Evolutionary conservation across 2,888 invertebrate genomes (phyloP), one percentile per base, ranked within the genome.

Genomic region (Leptinotarsa peninsularis): DNA sequence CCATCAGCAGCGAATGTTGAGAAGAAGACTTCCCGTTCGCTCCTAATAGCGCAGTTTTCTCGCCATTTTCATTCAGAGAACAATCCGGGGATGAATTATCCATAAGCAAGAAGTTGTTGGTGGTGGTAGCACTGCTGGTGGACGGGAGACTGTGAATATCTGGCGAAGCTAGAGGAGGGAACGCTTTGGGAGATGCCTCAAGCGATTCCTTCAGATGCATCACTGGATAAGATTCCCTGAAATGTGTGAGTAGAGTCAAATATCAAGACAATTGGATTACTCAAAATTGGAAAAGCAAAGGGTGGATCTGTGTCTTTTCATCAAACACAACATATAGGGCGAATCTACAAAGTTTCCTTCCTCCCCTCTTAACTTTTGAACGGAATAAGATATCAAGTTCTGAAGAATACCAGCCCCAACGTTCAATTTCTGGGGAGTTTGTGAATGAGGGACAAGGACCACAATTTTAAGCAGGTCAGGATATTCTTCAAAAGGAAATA

Each of bases 1-100:
- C 92, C 89, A 95, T 92, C 63, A 95, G 84, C 3, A 95, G 89
- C 0, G 95, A 95, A 81, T 94, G 93, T 81, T 95, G 94, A 66
- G 95, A 95, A 68, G 93, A 91, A 33, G 95, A 92, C 84, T 91
- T 85, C 83, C 88, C 87, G 58, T 85, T 86, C 13, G 93, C 91
- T 7, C 80, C 81, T 68, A 93, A 81, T 21, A 93, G 85, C 0
- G 94, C 93, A 0, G 93, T 92, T 76, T 91, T 89, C 78, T 93
- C 93, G 90, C 80, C 80, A 33, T 76, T 81, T 69, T 80, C 81
- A 70, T 81, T 80, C 87, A 89, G 17, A 18, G 79, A 79, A 70
- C 79, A 81, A 27, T 81, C 81, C 2, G 80, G 79, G 10, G 89
- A 89, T 4, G 79, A 79, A 76, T 90, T 90, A 77, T 91, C 91